Conservation (phyloP, 2,888 invertebrate species). For the Blera fallax region DNA sequence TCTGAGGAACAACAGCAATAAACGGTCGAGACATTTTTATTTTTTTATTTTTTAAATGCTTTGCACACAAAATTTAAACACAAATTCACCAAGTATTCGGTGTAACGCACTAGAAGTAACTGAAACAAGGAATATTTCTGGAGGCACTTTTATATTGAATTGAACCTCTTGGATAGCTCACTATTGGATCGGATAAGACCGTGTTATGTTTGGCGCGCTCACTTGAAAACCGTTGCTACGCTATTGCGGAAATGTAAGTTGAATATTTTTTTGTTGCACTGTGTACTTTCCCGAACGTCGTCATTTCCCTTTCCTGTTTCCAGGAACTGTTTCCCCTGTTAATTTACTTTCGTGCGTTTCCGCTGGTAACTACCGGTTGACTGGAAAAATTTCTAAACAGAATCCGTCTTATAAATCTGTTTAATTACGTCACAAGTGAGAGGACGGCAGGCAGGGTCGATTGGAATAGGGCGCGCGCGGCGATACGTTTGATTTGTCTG, state of each 20-base stretch:
- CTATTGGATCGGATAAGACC: not conserved
- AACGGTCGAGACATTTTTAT: constrained; percentile 76
- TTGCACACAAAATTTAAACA: constrained; percentile 7
- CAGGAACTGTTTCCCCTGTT: constrained; percentile 8
- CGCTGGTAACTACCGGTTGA: constrained; percentile 26
- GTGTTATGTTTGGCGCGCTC: constrained; percentile 57
- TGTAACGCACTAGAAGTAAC: constrained; percentile 19
- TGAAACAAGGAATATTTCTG: constrained; percentile 19
- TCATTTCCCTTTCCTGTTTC: constrained; percentile 52
- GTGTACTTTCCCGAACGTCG: constrained; percentile 19
- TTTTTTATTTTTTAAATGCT: too few relatives aligned
- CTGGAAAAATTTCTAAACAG: constrained; percentile 55
- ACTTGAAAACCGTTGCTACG: constrained; percentile 59
- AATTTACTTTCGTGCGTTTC: not conserved
- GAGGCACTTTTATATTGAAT: constrained; percentile 49
- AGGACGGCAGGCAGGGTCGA: not conserved
- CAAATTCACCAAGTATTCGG: constrained; percentile 3
- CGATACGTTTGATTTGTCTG: constrained; percentile 9
- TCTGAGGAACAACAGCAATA: constrained; percentile 76
- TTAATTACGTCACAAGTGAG: constrained; percentile 69
- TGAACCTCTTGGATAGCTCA: not conserved
- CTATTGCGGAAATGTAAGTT: constrained; percentile 33
- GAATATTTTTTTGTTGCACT: not conserved
- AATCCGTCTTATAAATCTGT: constrained; percentile 68
- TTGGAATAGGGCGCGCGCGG: constrained; percentile 4